These are phyloP conservation scores for Beaufortia kweichowensis DNA, from an alignment of 2,113 vertebrate species.

Conservation along the genomic window DNA sequence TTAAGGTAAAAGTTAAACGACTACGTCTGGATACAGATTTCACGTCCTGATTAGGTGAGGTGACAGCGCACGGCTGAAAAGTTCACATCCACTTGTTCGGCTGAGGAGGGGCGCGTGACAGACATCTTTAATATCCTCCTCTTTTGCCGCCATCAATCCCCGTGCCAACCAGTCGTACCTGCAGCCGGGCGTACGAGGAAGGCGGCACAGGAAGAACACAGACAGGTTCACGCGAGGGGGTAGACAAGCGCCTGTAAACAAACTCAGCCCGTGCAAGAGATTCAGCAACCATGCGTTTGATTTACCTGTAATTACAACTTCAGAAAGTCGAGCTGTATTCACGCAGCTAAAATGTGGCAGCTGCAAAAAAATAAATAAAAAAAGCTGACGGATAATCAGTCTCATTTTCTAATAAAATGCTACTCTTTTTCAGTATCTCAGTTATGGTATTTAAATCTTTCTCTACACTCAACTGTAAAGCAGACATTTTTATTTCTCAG, in stretches of 20 bases:
- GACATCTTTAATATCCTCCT: slow-evolving; percentile 83
- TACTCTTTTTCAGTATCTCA: not conserved
- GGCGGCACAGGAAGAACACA: slow-evolving; percentile 68
- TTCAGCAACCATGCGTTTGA: slow-evolving; percentile 55
- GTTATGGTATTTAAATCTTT: not conserved
- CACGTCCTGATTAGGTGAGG: slow-evolving; percentile 87
- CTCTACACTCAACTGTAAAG: not conserved
- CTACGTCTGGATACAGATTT: slow-evolving; percentile 87
- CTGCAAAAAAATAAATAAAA: slow-evolving; percentile 55
- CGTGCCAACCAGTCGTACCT: slow-evolving; percentile 70
- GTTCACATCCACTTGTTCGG: slow-evolving; percentile 82
- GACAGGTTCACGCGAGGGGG: slow-evolving; percentile 71
- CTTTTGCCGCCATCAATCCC: slow-evolving; percentile 71
- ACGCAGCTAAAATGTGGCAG: slow-evolving; percentile 3
- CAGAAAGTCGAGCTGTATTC: slow-evolving; percentile 32
- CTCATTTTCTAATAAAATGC: slow-evolving; percentile 1
- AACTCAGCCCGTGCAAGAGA: slow-evolving; percentile 53
- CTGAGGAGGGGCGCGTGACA: slow-evolving; percentile 77
- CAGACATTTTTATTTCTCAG: not conserved
- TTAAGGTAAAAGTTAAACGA: slow-evolving; percentile 82
- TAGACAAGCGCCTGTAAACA: slow-evolving; percentile 73
- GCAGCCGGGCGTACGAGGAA: slow-evolving; percentile 62
- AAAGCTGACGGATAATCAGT: slow-evolving; percentile 37
- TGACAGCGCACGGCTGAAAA: slow-evolving; percentile 80
- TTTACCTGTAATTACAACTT: slow-evolving; percentile 60